phyloP scores from a whole-genome alignment of 2,888 invertebrate species.

The Synanthedon formicaeformis region DNA sequence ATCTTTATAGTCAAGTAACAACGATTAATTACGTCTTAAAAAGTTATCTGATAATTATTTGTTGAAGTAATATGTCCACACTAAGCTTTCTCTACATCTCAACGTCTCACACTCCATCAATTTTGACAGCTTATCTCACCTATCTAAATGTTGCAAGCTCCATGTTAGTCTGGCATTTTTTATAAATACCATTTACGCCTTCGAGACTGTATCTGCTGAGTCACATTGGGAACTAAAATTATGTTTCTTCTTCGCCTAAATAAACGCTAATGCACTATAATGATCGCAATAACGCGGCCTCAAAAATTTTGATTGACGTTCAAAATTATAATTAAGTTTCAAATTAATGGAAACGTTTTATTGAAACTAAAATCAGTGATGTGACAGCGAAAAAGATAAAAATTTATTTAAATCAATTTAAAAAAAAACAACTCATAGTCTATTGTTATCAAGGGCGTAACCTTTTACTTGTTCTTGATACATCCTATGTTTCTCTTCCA shows the following conservation, averaged over 20 bases:
- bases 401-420: not conserved
- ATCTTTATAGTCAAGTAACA: too few species aligned
- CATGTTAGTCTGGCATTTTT: not conserved
- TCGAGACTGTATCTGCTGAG: not conserved
- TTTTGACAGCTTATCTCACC: conserved; percentile 3
- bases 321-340: not conserved
- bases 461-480: conserved; percentile 54
- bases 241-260: not conserved
- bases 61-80: conserved; percentile 10
- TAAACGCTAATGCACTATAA: not conserved
- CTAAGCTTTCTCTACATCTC: conserved; percentile 12
- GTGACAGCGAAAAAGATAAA: not conserved
- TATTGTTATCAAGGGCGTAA: conserved; percentile 27
- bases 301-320: not conserved
- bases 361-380: not conserved
- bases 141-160: not conserved
- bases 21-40: too few species aligned
- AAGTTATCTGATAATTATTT: conserved; percentile 5
- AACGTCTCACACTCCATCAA: conserved; percentile 13
- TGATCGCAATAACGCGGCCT: not conserved
- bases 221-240: not conserved
- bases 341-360: not conserved
- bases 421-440: conserved; percentile 8
- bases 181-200: not conserved
- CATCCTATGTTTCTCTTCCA: conserved; percentile 56